Conservation (phyloP, 1,140 invertebrate species). For the Ceratoteleas bidentatus region DNA sequence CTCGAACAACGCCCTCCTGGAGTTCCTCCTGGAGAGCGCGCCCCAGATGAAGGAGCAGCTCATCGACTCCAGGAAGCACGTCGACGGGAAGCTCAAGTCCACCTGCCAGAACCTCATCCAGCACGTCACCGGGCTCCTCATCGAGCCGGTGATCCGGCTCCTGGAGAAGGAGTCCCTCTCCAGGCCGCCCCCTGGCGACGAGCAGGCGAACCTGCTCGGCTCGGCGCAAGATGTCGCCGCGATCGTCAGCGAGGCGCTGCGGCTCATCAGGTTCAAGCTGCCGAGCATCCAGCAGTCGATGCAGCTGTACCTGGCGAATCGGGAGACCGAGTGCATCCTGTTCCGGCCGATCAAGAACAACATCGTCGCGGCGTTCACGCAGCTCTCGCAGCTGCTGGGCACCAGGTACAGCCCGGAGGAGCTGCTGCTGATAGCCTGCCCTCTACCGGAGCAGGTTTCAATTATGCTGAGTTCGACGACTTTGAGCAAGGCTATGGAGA, state of each 20-base stretch:
- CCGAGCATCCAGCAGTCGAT: constrained; percentile 92
- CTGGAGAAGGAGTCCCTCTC: constrained; percentile 84
- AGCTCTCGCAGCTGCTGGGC: constrained; percentile 89
- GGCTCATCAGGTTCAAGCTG: constrained; percentile 89
- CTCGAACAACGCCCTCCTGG: constrained; percentile 94
- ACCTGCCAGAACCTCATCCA: constrained; percentile 96
- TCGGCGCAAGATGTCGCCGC: constrained; percentile 74
- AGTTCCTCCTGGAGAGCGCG: constrained; percentile 94
- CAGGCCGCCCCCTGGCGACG: background rate
- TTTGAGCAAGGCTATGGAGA: constrained; percentile 68
- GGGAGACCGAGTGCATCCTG: constrained; percentile 97
- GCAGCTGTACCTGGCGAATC: constrained; percentile 97
- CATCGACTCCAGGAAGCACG: constrained; percentile 96
- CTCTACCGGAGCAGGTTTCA: constrained; percentile 94
- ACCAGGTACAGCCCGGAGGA: constrained; percentile 91
- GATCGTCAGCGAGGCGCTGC: constrained; percentile 83
- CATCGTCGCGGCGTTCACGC: constrained; percentile 91
- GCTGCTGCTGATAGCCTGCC: constrained; percentile 91
- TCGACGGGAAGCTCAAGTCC: constrained; percentile 94
- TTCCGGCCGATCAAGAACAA: constrained; percentile 97
- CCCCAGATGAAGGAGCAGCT: constrained; percentile 95
- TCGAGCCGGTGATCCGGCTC: constrained; percentile 87
- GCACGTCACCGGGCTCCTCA: constrained; percentile 88
- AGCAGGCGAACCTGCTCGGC: constrained; percentile 81
- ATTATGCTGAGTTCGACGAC: constrained; percentile 91